Percentiles rank a stretch among this genome's conserved stretches.
phyloP scores from a whole-genome alignment of 2,888 invertebrate genomes.

The Oligia strigilis region DNA sequence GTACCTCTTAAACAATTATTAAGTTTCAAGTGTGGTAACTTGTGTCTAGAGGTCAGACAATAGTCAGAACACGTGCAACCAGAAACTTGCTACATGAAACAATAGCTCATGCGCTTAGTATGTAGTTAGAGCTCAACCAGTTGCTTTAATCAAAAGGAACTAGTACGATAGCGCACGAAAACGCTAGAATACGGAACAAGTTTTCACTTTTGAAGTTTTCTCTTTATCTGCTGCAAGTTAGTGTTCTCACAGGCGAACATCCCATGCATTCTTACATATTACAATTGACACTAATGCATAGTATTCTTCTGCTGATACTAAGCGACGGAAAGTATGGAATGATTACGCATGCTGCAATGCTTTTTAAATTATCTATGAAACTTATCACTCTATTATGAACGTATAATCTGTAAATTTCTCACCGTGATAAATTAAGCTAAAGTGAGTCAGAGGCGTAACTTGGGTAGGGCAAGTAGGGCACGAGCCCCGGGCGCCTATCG shows the following conservation, averaged over 20 bases:
- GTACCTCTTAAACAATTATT: background rate
- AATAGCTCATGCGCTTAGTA: constrained; percentile 41
- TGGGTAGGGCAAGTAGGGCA: too few relatives aligned
- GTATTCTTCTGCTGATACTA: background rate
- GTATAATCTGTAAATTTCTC: background rate
- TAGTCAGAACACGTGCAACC: constrained; percentile 36
- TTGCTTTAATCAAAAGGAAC: constrained; percentile 59
- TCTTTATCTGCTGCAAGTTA: constrained; percentile 25
- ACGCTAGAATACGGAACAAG: constrained; percentile 41
- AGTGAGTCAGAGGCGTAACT: background rate
- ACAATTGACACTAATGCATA: constrained; percentile 5
- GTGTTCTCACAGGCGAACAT: background rate
- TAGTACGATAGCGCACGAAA: constrained; percentile 33
- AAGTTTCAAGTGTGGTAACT: constrained; percentile 7
- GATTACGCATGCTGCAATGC: background rate
- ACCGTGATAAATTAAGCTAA: background rate
- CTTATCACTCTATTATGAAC: too few relatives aligned
- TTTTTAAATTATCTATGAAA: background rate
- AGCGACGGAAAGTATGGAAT: background rate
- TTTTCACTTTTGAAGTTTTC: constrained; percentile 52
- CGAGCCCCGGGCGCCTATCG: too few relatives aligned
- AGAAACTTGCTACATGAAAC: constrained; percentile 40
- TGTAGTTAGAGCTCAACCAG: constrained; percentile 36
- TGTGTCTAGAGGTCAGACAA: constrained; percentile 1
- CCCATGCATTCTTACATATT: constrained; percentile 22